phyloP scores from a whole-genome alignment of 2,113 vertebrate species.

The Tragulus kanchil region DNA sequence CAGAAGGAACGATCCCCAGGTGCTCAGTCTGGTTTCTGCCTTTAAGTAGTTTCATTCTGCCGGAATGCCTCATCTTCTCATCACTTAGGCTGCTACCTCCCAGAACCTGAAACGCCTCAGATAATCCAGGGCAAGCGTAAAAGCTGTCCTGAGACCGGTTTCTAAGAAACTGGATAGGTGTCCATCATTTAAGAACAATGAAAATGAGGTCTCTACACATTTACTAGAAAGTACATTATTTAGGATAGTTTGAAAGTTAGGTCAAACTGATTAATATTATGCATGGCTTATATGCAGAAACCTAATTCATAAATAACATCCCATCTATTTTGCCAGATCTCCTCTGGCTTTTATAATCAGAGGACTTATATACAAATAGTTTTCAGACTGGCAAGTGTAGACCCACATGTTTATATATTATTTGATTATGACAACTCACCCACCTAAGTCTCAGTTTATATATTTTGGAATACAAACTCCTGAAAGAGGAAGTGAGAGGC shows the following conservation, averaged over 20 bases:
- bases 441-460: conserved; percentile 11
- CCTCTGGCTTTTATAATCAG: conserved; percentile 12
- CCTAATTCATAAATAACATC: background rate
- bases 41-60: background rate
- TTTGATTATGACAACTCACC: conserved; percentile 15
- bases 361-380: conserved; percentile 46
- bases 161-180: background rate
- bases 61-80: background rate
- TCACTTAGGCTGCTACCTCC: background rate
- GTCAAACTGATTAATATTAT: background rate
- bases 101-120: background rate
- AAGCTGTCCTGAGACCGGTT: background rate
- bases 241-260: background rate
- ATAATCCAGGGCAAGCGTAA: background rate
- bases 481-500: background rate
- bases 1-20: background rate
- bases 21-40: background rate
- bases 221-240: conserved; percentile 14
- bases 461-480: conserved; percentile 23
- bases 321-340: background rate
- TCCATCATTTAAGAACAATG: background rate
- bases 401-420: conserved; percentile 35
- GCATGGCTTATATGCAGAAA: background rate
- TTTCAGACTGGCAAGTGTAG: conserved; percentile 11
- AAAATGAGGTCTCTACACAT: background rate